Evolutionary conservation across 37 sponge, comb jelly and placozoan species (phyloP), one percentile per base, ranked within the genome.

Genomic region (Ianthella basta): DNA sequence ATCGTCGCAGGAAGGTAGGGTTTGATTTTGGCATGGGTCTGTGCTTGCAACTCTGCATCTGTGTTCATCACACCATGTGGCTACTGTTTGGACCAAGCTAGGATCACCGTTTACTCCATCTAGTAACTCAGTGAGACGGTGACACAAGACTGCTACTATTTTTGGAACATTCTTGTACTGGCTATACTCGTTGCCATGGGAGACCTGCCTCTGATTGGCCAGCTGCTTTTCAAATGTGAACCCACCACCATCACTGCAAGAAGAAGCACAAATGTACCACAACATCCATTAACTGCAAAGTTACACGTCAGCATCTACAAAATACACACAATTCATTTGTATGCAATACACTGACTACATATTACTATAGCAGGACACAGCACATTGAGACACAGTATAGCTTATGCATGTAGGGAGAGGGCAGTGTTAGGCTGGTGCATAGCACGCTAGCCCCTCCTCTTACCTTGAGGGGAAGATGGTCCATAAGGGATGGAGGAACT

Each of bases 401-500:
- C n/a, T n/a, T n/a, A n/a, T n/a, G n/a, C n/a, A n/a, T n/a, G n/a
- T n/a, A n/a, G n/a, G n/a, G n/a, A n/a, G n/a, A n/a, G n/a, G n/a
- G n/a, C n/a, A n/a, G 18, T 18, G 59, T 56, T 18, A 56, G n/a
- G 63, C 25, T 61, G 63, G 25, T 25, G 4, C 13, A 14, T 25
- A 23, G 25, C 3, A 23, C 10, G 50, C 77, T 73, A 24, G 35
- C 70, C 29, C 70, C 12, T 35, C 44, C 82, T 18, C 60, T 15
- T 3, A 69, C 70, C 70, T 69, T 69, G 70, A 69, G 8, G 96
- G 91, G 54, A 87, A 94, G 39, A 94, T 74, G 3, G n/a, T 72
- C 96, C 98, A 91, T 30, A 96, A 82, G 0, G 92, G 84, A 55
- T 27, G 19, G 35, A 98, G 82, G 84, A 79, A 90, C 19, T 39